phyloP scores from a whole-genome alignment of 2,113 vertebrate genomes.

The Tetrao urogallus region DNA sequence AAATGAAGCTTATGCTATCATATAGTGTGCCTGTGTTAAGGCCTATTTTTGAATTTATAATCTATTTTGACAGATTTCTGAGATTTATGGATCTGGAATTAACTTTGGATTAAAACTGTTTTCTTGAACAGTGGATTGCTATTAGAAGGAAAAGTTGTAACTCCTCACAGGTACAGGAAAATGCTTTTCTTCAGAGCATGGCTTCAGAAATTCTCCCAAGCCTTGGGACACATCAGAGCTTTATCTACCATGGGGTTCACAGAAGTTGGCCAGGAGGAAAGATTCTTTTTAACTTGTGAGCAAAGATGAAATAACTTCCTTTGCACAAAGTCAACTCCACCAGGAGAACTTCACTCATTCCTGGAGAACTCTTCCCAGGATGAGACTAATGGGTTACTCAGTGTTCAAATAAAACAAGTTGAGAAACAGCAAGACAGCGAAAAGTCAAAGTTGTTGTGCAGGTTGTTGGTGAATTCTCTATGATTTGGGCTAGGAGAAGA shows the following conservation, averaged over 20 bases:
- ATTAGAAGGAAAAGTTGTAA: not conserved
- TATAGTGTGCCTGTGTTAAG: not conserved
- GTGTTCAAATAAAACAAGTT: not conserved
- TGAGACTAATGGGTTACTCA: not conserved
- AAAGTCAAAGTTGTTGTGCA: not conserved
- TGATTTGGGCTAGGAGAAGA: not conserved
- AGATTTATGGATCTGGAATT: not conserved
- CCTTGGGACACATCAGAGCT: accelerated
- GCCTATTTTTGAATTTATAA: not conserved
- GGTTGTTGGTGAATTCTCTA: not conserved
- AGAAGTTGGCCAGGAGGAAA: not conserved
- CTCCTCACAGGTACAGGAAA: not conserved
- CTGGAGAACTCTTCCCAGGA: not conserved
- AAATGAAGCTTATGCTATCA: not conserved
- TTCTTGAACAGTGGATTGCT: not conserved
- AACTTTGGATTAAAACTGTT: not conserved
- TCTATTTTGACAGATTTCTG: not conserved
- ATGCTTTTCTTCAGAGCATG: accelerated
- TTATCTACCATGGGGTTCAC: not conserved
- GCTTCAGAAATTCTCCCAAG: not conserved
- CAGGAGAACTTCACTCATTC: not conserved
- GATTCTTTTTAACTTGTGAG: not conserved
- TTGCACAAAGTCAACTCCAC: not conserved
- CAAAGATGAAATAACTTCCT: not conserved
- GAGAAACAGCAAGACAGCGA: not conserved